Evolutionary conservation across 2,797 vertebrate species (phyloP).

Genomic region (Perodicticus potto): DNA sequence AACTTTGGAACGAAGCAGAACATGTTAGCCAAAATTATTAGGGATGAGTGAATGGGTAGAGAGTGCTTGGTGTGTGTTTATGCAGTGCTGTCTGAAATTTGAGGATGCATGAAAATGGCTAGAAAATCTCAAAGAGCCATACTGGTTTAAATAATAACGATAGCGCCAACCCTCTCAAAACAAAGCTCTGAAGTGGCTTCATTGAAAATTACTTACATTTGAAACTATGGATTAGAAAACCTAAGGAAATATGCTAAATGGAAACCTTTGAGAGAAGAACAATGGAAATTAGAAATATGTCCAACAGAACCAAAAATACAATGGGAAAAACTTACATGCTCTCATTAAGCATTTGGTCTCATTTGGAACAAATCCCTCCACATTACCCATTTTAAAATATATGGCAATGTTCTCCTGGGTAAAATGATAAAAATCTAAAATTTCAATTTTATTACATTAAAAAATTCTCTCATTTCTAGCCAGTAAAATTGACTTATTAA

Average conservation of each 20-base stretch:
- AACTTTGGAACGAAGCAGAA: not conserved
- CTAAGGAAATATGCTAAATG: conserved; percentile 30
- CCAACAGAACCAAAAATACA: not conserved
- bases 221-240: conserved; percentile 63
- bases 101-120: conserved; percentile 11
- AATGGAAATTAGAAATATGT: conserved; percentile 28
- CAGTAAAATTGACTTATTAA: conserved; percentile 20
- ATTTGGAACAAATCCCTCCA: not conserved
- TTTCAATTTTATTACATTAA: conserved; percentile 21
- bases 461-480: not conserved
- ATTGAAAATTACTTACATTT: conserved; percentile 64
- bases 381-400: not conserved
- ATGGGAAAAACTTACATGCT: not conserved
- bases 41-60: not conserved
- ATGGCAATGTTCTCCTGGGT: not conserved
- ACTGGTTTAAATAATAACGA: conserved; percentile 21
- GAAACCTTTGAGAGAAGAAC: conserved; percentile 45
- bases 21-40: conserved; percentile 16
- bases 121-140: conserved; percentile 44
- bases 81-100: conserved; percentile 45
- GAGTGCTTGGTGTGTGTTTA: not conserved
- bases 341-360: not conserved
- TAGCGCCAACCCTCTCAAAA: not conserved
- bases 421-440: not conserved
- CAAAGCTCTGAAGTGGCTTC: conserved; percentile 56